These are phyloP conservation scores for Cepaea nemoralis DNA, from an alignment of 1,140 invertebrate genomes.

Conservation along the genomic window DNA sequence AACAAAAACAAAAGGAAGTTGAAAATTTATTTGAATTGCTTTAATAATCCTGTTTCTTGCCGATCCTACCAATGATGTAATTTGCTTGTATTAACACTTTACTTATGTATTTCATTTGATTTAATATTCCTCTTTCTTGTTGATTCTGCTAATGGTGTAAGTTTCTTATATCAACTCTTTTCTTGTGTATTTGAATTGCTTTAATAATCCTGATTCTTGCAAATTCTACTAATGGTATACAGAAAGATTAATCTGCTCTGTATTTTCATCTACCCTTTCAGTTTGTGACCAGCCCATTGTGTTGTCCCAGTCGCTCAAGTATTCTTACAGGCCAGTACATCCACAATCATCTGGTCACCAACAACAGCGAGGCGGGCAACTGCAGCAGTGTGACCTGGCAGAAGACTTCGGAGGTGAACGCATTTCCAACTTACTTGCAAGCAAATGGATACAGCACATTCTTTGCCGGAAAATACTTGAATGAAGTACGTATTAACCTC, in stretches of 20 bases:
- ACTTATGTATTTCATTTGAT: no score
- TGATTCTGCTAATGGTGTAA: background rate
- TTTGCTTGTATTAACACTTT: no score
- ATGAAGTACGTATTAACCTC: constrained; percentile 55
- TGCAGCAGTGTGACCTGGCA: constrained; percentile 83
- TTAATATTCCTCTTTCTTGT: no score
- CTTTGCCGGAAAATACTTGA: constrained; percentile 69
- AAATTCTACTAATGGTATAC: no score
- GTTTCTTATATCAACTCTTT: background rate
- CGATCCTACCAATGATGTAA: no score
- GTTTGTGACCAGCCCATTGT: constrained; percentile 67
- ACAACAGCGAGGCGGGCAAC: constrained; percentile 84
- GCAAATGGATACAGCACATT: constrained; percentile 71
- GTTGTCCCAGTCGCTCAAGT: constrained; percentile 86
- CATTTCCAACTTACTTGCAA: constrained; percentile 80
- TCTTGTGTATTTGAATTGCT: no score
- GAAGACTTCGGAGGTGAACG: constrained; percentile 76
- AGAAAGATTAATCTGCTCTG: no score
- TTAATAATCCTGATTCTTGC: no score
- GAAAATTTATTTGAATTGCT: no score
- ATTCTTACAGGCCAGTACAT: constrained; percentile 87
- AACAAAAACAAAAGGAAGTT: no score
- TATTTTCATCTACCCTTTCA: constrained; percentile 40
- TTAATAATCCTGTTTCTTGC: no score
- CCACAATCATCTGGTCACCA: constrained; percentile 84